Base-by-base conservation (phyloP, 2,113 vertebrate species). In the Microcebus lehilahytsara region DNA sequence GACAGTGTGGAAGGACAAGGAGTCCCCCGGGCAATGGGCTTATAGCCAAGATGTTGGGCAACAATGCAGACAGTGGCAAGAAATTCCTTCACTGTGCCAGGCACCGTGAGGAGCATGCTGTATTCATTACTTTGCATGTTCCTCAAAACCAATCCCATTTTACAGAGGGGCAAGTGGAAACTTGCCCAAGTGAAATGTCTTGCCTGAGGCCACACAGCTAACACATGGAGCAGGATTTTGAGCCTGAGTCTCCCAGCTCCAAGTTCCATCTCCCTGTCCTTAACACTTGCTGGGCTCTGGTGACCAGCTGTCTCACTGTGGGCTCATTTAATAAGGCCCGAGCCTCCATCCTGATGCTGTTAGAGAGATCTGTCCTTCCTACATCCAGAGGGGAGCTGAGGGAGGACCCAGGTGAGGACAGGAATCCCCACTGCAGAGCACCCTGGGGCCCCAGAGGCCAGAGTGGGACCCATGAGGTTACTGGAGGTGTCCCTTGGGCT, bases 121-220 rank as follows among this genome's bases (percentile, higher is more conserved):
- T 19, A 5, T 13, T 22, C 7, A 3, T n/a, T 4, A 3, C 19
- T 51, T 46, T 75, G 42, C 74, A 64, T 58, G 40, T 86, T 58
- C 74, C 56, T 78, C 86, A 37, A 46, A 87, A 46, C 32, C 25
- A 64, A 30, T 9, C 78, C 58, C 66, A 53, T 30, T 27, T 80
- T 27, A 32, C 30, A 87, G 49, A 84, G 79, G 17, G 49, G n/a
- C 37, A 51, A 42, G 13, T 9, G 3, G 84, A 56, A 74, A 71
- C 22, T 6, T 17, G 32, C 42, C 71, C 49, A 62, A 5, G 0
- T 3, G 12, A 37, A 66, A 9, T 30, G 30, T 37, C 78, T 62
- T 42, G 1, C 37, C 27, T 0, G 0, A 60, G 32, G 49, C 20
- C 62, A 78, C 7, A 7, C 0, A 27, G 49, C 66, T 53, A 14